Evolutionary conservation across 2,113 vertebrate genomes (phyloP), one percentile per base, ranked within the genome.

Genomic region (Mustela nigripes): DNA sequence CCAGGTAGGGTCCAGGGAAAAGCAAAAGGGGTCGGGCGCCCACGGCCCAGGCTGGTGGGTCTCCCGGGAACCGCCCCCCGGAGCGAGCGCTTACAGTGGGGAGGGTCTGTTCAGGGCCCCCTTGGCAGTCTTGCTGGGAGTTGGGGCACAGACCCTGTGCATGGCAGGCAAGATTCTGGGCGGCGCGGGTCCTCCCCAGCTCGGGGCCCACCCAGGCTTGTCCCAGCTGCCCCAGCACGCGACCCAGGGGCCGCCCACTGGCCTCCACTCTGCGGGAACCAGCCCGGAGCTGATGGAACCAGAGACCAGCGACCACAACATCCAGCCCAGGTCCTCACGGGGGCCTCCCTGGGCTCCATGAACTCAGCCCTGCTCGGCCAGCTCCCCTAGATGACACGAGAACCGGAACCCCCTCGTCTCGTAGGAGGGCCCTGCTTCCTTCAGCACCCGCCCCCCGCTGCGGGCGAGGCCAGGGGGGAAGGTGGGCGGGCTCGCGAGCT

Each of bases 61-160:
- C 24, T 93, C 78, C 67, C 14, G 42, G 96, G 91, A 48, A 2
- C 50, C 22, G 1, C 67, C 69, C 36, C 65, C 67, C 18, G 76
- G 45, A 74, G 31, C 21, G n/a, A 36, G 79, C 10, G 60, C 76
- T 88, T 50, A 21, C 12, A 39, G 28, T 7, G 50, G 73, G 62
- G 48, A 31, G 14, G 39, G 88, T 67, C 24, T n/a, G 67, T 63
- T 33, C 42, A 65, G 91, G 89, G n/a, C 7, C 74, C 90, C 86
- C 89, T 67, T 95, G 96, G 97, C 96, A 97, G 96, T 94, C 76
- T 50, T 69, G 92, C 91, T 97, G 94, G 79, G 95, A 82, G 79
- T 67, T 0, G 10, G 96, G 87, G 89, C 2, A 4, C 39, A 83
- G 89, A 78, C 89, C 90, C 95, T 74, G 39, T 45, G 88, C 67